Evolutionary conservation across 2,888 invertebrate species (phyloP).

Genomic region (Oasisia sp.): DNA sequence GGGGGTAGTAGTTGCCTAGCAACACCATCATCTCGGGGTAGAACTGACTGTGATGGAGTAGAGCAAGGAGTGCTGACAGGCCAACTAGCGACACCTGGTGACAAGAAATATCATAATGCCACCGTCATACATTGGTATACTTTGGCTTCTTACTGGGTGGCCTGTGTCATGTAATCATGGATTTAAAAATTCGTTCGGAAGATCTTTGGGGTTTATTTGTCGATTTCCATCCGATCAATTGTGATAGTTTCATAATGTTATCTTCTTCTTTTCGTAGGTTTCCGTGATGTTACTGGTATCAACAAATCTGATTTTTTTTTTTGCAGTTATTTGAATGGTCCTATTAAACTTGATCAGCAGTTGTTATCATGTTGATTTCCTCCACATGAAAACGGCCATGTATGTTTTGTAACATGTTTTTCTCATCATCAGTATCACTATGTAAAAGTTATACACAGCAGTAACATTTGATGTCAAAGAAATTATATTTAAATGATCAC

Average conservation of each 20-base stretch:
- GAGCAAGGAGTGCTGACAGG: slow-evolving; percentile 56
- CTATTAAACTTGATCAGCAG: background rate
- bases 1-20: slow-evolving; percentile 55
- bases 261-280: background rate
- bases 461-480: too few species aligned
- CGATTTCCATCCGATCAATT: background rate
- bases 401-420: background rate
- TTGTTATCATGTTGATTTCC: background rate
- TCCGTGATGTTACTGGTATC: background rate
- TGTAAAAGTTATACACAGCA: too few species aligned
- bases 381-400: background rate
- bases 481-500: too few species aligned
- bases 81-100: slow-evolving; percentile 58
- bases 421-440: too few species aligned
- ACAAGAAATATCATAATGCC: background rate
- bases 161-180: background rate
- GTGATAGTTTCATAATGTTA: background rate
- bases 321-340: too few species aligned
- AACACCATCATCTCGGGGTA: slow-evolving; percentile 55
- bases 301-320: too few species aligned
- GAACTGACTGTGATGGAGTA: slow-evolving; percentile 61
- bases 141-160: background rate
- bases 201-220: background rate
- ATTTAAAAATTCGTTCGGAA: background rate
- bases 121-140: background rate